These are phyloP conservation scores for Simalia tracyae DNA, from an alignment of 2,797 vertebrate species.

Conservation along the genomic window DNA sequence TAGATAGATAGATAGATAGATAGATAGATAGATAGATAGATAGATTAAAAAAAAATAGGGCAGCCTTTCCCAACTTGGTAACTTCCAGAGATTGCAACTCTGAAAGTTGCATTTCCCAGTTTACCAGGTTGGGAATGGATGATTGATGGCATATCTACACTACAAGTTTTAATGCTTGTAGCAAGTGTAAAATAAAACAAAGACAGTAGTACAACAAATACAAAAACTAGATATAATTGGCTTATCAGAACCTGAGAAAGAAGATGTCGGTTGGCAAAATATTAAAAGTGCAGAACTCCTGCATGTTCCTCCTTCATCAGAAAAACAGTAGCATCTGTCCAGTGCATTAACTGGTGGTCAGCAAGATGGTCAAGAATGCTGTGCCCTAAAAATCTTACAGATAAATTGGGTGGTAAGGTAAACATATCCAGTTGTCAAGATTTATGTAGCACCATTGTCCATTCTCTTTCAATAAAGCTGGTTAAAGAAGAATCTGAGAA, in stretches of 20 bases:
- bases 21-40: neutral
- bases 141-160: neutral
- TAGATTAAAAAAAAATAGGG: neutral
- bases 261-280: neutral
- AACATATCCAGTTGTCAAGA: neutral
- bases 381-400: neutral
- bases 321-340: neutral
- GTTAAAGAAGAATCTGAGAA: neutral
- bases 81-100: neutral
- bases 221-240: neutral
- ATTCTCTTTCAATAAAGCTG: neutral
- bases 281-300: neutral
- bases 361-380: neutral
- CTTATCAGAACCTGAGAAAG: neutral
- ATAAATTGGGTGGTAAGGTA: neutral
- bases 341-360: neutral
- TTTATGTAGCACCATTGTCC: neutral
- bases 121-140: neutral
- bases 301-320: neutral
- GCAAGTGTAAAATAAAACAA: neutral
- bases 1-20: neutral
- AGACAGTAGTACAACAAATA: neutral
- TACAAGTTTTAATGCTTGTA: neutral
- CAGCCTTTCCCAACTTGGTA: neutral
- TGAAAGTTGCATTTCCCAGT: neutral